These are phyloP conservation scores for Myripristis jacobus DNA, from an alignment of 2,797 vertebrate species.

Conservation along the genomic window DNA sequence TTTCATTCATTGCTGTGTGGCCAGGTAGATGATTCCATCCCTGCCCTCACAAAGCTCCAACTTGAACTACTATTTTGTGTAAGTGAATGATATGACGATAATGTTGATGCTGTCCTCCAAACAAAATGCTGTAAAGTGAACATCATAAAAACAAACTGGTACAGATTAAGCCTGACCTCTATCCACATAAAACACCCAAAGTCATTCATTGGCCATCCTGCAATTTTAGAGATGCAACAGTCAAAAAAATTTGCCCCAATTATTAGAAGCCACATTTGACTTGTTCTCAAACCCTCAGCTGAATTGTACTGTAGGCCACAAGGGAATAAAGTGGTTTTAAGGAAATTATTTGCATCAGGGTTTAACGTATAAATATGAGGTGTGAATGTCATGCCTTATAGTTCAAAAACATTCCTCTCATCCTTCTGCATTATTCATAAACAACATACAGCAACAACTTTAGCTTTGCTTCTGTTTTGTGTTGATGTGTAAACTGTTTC, in stretches of 20 bases:
- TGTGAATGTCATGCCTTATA: too few relatives aligned
- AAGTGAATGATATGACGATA: neutral
- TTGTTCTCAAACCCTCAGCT: neutral
- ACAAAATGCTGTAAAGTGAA: neutral
- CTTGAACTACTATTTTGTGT: slow-evolving; percentile 26
- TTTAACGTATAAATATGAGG: too few relatives aligned
- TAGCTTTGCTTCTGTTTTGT: neutral
- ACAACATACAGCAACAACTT: neutral
- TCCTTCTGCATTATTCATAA: neutral
- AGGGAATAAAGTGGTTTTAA: too few relatives aligned
- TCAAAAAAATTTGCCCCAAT: neutral
- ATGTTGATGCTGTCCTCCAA: slow-evolving; percentile 11
- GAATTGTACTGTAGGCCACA: neutral
- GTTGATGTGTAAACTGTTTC: neutral
- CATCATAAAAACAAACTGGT: neutral
- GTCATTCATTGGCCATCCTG: neutral
- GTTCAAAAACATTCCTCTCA: too few relatives aligned
- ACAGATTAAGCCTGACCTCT: neutral
- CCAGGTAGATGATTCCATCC: slow-evolving; percentile 71
- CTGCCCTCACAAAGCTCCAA: slow-evolving; percentile 33
- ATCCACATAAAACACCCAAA: neutral
- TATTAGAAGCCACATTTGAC: too few relatives aligned
- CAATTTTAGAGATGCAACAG: neutral
- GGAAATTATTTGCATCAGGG: too few relatives aligned
- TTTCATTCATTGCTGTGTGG: slow-evolving; percentile 69